Conservation (phyloP, 92 coral and sea anemone species). For the Porites lobata region DNA sequence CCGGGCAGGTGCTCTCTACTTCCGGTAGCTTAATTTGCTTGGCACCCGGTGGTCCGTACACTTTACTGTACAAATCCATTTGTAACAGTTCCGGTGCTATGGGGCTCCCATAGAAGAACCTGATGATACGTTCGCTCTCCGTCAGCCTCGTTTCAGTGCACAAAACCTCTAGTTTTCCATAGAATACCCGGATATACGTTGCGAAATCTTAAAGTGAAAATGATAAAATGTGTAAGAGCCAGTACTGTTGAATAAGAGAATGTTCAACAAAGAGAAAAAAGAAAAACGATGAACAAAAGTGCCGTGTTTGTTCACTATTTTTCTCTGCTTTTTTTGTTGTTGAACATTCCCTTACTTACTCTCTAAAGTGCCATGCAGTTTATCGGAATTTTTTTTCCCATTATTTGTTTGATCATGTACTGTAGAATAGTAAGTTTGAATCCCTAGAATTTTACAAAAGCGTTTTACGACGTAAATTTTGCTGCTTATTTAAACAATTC, state of each 20-base stretch:
- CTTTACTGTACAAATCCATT: conserved; percentile 39
- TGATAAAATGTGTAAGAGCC: not conserved
- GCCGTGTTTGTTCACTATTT: too few relatives aligned
- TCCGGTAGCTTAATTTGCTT: conserved; percentile 73
- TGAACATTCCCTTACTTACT: too few relatives aligned
- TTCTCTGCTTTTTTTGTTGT: too few relatives aligned
- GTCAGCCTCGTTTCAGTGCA: conserved; percentile 49
- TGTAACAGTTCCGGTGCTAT: conserved; percentile 12
- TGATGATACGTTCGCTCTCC: conserved; percentile 61
- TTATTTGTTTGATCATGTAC: too few relatives aligned
- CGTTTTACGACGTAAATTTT: too few relatives aligned
- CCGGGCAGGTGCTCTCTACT: conserved; percentile 37
- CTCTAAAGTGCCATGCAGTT: too few relatives aligned
- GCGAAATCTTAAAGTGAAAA: conserved; percentile 36
- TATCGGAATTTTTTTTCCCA: too few relatives aligned
- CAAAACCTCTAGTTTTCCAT: conserved; percentile 56
- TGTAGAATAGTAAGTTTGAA: too few relatives aligned
- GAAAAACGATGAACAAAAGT: too few relatives aligned
- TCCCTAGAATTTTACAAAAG: too few relatives aligned
- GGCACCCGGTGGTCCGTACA: conserved; percentile 75
- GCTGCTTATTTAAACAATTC: too few relatives aligned
- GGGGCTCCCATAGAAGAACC: conserved; percentile 67
- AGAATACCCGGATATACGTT: conserved; percentile 60
- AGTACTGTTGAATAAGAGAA: not conserved
- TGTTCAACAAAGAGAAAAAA: not conserved